Percentiles rank a stretch among this genome's conserved stretches.
Evolutionary conservation across 1,140 invertebrate genomes (phyloP).

Genomic region (Parasteatoda tepidariorum): DNA sequence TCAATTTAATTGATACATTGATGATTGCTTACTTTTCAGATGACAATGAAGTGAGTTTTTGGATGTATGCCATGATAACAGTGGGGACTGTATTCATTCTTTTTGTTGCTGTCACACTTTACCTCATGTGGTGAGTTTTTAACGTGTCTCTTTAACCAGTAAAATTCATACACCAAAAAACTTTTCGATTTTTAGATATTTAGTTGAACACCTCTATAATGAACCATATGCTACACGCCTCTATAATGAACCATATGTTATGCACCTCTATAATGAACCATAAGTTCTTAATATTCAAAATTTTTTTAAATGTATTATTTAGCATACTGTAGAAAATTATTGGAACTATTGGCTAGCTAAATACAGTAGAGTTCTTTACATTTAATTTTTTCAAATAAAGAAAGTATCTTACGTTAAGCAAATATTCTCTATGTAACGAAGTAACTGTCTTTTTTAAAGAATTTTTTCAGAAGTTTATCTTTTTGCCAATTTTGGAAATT

Average conservation of each 20-base stretch:
- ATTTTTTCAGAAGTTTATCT: too few species aligned
- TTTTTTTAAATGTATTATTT: too few species aligned
- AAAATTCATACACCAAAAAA: not conserved
- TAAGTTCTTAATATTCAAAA: not conserved
- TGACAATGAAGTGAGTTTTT: slow-evolving; percentile 70
- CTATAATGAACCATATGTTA: not conserved
- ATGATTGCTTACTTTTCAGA: slow-evolving; percentile 57
- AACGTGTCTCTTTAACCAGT: not conserved
- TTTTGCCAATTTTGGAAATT: too few species aligned
- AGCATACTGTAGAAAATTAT: too few species aligned
- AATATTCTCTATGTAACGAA: too few species aligned
- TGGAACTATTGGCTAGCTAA: too few species aligned
- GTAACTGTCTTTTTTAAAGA: too few species aligned
- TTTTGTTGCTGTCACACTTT: slow-evolving; percentile 73
- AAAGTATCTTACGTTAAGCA: too few species aligned
- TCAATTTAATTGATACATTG: not conserved
- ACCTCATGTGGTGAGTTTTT: slow-evolving; percentile 72
- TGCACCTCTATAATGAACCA: not conserved
- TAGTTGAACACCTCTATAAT: not conserved
- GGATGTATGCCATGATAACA: slow-evolving; percentile 75
- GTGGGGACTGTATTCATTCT: slow-evolving; percentile 73
- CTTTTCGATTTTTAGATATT: not conserved
- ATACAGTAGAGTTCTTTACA: too few species aligned
- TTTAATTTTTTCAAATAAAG: too few species aligned
- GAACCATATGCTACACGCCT: not conserved